Base-by-base conservation (phyloP, 2,113 vertebrate genomes). In the Acinonyx jubatus region DNA sequence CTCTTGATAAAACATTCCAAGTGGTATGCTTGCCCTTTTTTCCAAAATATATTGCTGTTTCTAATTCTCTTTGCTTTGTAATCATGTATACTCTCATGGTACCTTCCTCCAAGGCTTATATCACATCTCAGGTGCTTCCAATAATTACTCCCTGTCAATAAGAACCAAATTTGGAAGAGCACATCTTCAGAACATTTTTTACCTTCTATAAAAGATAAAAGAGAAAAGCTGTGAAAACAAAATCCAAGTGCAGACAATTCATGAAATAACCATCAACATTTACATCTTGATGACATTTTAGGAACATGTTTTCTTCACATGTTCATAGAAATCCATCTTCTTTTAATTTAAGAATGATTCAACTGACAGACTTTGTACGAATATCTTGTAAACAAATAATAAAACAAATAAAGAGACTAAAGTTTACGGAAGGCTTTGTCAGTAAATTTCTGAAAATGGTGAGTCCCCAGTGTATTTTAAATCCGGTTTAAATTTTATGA, bases 1-100 rank as follows among this genome's bases (percentile, higher is more conserved):
- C 84, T 97, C 96, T 85, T 95, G 97, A 97, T 97, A 97, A 96
- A 97, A 95, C 96, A 95, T 96, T 97, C 94, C 92, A 95, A 97
- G 80, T 81, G 69, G 82, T 73, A 91, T 79, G 74, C 80, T 71
- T 96, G 79, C 66, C 76, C 82, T 91, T 93, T 96, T 73, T 41
- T 55, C 48, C 41, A 95, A 95, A 97, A 73, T 91, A 94, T 68
- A 91, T 73, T 96, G 93, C 95, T 96, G 48, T 90, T 95, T 83
- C 84, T 96, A 91, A 93, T 80, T 52, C 57, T 89, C 79, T 97
- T 76, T 97, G 76, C 92, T 96, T 82, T 96, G 76, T 96, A 95
- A 88, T 90, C 71, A 79, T 74, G 78, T 79, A 84, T 45, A 36
- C 80, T 94, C 92, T 96, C 57, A 95, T 92, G 57, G 84, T 63